Evolutionary conservation across 2,113 vertebrate genomes (phyloP), one percentile per base, ranked within the genome.

Genomic region (Carassius carassius): DNA sequence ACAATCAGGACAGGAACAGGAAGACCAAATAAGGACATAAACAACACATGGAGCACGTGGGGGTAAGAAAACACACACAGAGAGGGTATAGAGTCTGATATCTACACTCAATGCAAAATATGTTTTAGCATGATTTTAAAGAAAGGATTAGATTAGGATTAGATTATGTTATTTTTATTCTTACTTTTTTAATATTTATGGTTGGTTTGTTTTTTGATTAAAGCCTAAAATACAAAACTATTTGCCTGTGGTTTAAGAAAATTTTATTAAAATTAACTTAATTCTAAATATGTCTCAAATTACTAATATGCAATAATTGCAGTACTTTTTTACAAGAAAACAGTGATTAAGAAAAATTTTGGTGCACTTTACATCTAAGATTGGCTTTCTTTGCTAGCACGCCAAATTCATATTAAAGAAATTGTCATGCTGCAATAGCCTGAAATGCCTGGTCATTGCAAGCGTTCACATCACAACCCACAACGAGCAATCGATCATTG

Each of bases 381-480:
- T 17, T 1, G 3, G 21, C 41, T 21, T 70, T 70, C 35, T 19
- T 70, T 17, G 32, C 21, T 47, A 47, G 41, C 70, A 23, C 5
- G 6, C 21, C 12, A n/a, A 47, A 73, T 23, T n/a, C 16, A 65
- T 69, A 35, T 51, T 49, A 13, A 81, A 69, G 14, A 67, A 81
- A 82, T 41, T 16, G 47, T 82, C 67, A 72, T 72, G 65, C 49
- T 70, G 80, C 65, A 70, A 69, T 70, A 80, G 41, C 12, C 8
- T 49, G 67, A 72, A 82, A 72, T 56, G 19, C 12, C 17, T 72
- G 67, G 12, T 82, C 67, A 82, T 81, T 69, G 62, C 79, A 69
- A 72, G 51, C 19, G 49, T 41, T 72, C 80, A 82, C 29, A 82
- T 81, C 79, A 69, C 79, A 81, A 51, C 60, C 62, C 25, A 67